Base-by-base conservation (phyloP, 2,888 invertebrate species). In the Ornithoptera alexandrae region DNA sequence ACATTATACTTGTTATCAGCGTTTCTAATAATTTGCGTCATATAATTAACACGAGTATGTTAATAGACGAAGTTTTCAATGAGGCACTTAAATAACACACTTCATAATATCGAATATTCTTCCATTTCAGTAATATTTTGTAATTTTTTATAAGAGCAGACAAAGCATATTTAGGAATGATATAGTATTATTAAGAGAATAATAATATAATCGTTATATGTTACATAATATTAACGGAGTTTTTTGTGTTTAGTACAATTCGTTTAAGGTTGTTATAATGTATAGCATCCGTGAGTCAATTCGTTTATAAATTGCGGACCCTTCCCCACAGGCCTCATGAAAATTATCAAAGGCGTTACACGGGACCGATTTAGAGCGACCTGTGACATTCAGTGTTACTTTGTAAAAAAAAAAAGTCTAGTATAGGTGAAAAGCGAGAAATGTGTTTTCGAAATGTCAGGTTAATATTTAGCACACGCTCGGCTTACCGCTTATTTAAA, bases 381-480 rank as follows among this genome's bases (percentile, higher is more conserved):
- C 71, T 61, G 42, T 71, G 69, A 65, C 69, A 72, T 72, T 72
- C 46, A 50, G 12, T 67, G 7, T 60, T 15, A 24, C 22, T 57
- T 57, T 30, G 30, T 30, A 30, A 30, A 61, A 67, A 69, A 63
- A 66, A 68, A 69, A 66, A 66, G 62, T 61, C n/a, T 7, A 18
- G 50, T 61, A 17, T 60, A 22, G 22, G 18, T 50, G 50, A 58
- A 69, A 42, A 7, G n/a, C 59, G 18, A 50, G 17, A 58, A 62
- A 50, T 15, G 53, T 75, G 75, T 74, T 72, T 76, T 79, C 72
- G 67, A 81, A 83, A 84, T 83, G 81, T 81, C 82, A 85, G 81
- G 79, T 78, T 82, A 84, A 81, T 80, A 83, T 83, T 85, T 81
- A 72, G 77, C 85, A 83, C 84, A 83, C 82, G 81, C 78, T 76